Conservation (phyloP, 2,888 invertebrate genomes). For the Griposia aprilina region DNA sequence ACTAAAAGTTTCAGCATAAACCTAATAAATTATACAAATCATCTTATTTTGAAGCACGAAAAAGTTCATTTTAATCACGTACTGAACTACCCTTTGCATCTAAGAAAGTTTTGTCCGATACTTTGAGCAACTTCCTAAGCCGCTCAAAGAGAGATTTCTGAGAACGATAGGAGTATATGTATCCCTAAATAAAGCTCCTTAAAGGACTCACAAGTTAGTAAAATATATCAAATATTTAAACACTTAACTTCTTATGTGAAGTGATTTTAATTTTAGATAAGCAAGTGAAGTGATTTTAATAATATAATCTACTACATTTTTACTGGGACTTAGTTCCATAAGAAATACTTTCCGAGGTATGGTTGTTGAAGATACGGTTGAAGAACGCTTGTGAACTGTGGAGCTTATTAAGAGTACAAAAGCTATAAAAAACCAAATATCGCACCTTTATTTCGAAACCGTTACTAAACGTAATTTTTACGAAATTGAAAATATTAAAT, state of each 20-base stretch:
- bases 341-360: neutral
- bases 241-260: slow-evolving; percentile 18
- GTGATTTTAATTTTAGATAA: slow-evolving; percentile 53
- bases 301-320: slow-evolving; percentile 12
- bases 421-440: neutral
- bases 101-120: slow-evolving; percentile 65
- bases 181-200: slow-evolving; percentile 29
- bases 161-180: slow-evolving; percentile 31
- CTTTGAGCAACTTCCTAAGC: slow-evolving; percentile 67
- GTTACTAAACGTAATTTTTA: too few species aligned
- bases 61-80: slow-evolving; percentile 60
- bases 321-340: slow-evolving; percentile 7
- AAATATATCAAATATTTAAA: slow-evolving; percentile 47
- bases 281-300: neutral
- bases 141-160: slow-evolving; percentile 62
- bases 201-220: slow-evolving; percentile 21
- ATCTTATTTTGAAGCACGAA: slow-evolving; percentile 51
- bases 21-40: slow-evolving; percentile 55
- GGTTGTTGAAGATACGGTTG: slow-evolving; percentile 21
- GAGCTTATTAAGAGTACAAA: neutral
- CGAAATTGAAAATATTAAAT: too few species aligned
- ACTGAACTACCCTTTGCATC: slow-evolving; percentile 63
- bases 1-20: slow-evolving; percentile 48
- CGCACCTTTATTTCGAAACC: too few species aligned
- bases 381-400: neutral